phyloP scores from a whole-genome alignment of 2,888 invertebrate species.

The Pterobdella sp. region DNA sequence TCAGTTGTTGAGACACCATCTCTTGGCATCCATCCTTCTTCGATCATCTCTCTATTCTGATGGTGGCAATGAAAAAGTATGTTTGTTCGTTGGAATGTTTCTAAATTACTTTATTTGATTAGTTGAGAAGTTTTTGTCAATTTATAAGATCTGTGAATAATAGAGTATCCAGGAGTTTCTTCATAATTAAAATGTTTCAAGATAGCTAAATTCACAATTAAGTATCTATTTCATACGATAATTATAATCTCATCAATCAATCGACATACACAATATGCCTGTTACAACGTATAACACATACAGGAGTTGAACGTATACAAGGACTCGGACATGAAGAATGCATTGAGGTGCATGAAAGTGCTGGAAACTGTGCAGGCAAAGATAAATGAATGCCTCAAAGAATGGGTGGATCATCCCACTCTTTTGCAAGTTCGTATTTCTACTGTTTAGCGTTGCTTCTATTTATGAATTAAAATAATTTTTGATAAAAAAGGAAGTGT shows the following conservation, averaged over 20 bases:
- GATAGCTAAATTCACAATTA: too few species aligned
- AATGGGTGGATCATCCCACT: constrained; percentile 86
- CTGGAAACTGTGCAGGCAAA: constrained; percentile 61
- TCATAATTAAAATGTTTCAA: too few species aligned
- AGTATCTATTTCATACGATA: too few species aligned
- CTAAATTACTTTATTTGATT: too few species aligned
- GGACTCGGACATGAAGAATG: constrained; percentile 71
- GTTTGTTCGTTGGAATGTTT: neutral
- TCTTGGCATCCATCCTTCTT: constrained; percentile 2
- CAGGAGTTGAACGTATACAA: constrained; percentile 59
- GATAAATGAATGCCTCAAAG: constrained; percentile 58
- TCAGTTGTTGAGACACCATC: neutral
- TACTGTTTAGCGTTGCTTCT: too few species aligned
- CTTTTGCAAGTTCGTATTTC: constrained; percentile 64
- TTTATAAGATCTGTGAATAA: too few species aligned
- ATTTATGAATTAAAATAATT: too few species aligned
- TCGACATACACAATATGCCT: too few species aligned
- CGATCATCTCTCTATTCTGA: neutral
- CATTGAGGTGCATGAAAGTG: constrained; percentile 64
- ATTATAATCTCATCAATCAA: too few species aligned
- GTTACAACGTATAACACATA: neutral
- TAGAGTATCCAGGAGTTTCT: too few species aligned
- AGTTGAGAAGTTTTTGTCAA: too few species aligned
- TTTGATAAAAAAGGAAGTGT: too few species aligned
- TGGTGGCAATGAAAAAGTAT: neutral